Percentiles rank a stretch among this genome's conserved stretches.
These are phyloP conservation scores for Triops cancriformis DNA, from an alignment of 1,140 invertebrate genomes.

Conservation along the genomic window DNA sequence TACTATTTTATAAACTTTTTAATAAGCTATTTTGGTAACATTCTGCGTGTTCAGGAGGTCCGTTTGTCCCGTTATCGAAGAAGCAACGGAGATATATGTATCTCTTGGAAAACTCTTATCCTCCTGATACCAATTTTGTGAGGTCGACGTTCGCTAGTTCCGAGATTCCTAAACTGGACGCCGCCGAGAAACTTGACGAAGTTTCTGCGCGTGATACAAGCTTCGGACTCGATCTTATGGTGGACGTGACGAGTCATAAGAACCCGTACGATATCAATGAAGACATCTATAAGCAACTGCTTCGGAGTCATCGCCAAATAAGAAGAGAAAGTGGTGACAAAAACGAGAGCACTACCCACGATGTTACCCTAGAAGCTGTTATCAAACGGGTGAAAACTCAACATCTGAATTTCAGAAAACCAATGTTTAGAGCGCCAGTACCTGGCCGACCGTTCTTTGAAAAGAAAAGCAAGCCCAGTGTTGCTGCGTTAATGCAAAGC, in stretches of 20 bases:
- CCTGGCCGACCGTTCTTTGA: neutral
- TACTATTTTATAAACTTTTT: neutral
- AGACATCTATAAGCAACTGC: constrained; percentile 56
- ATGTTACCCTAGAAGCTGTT: constrained; percentile 19
- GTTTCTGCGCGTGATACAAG: constrained; percentile 29
- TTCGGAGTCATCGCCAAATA: constrained; percentile 46
- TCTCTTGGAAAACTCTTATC: constrained; percentile 41
- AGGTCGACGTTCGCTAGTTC: constrained; percentile 40
- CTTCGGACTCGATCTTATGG: constrained; percentile 42
- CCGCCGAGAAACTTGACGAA: constrained; percentile 2
- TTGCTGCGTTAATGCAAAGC: neutral
- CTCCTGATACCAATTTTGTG: constrained; percentile 44
- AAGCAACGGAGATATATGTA: constrained; percentile 44
- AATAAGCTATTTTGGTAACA: constrained; percentile 27
- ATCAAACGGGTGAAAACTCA: constrained; percentile 11
- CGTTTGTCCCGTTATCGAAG: constrained; percentile 42
- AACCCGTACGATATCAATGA: constrained; percentile 54
- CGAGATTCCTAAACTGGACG: constrained; percentile 17
- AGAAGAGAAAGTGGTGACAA: constrained; percentile 16
- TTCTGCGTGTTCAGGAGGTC: constrained; percentile 43
- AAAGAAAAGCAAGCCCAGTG: constrained; percentile 16
- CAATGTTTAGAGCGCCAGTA: neutral
- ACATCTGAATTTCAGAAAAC: constrained; percentile 1
- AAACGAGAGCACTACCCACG: neutral
- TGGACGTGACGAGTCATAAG: constrained; percentile 38